Evolutionary conservation across 2,797 vertebrate species (phyloP), one percentile per base, ranked within the genome.

Genomic region (Merluccius polli): DNA sequence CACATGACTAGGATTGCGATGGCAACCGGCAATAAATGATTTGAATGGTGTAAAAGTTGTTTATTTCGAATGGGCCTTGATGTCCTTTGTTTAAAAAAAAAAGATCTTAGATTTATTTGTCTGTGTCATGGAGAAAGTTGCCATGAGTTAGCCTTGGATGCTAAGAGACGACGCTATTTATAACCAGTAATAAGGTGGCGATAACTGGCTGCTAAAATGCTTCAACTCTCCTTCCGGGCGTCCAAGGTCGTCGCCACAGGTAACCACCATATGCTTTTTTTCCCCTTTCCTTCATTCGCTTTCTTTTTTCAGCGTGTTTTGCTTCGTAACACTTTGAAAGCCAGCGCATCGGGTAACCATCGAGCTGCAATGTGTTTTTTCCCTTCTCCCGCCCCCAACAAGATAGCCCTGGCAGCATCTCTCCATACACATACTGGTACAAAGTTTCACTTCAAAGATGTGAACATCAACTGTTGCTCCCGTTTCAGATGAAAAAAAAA

Each of bases 401-500:
- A 84, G 80, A 70, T 59, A 79, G 78, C 33, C 73, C 75, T 84
- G 82, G 83, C 83, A 82, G 78, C 68, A 71, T 67, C 84, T 85
- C 80, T 84, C 79, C 81, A 80, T 81, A 76, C 78, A 3, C 80
- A 79, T 76, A 77, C 82, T 81, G 83, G 86, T 85, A 82, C 79
- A 87, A 83, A 88, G 68, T 81, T 44, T 30, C 29, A n/a, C 84
- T 85, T 85, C 82, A 76, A 65, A n/a, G n/a, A n/a, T 70, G 41
- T 35, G 44, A 73, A 35, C 13, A 48, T 48, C 2, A 48, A 48
- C 15, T 2, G 41, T 16, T 48, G 41, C 15, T 48, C 36, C 24
- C 63, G 72, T 81, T 83, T 74, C 21, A 78, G 63, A 68, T 80
- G 83, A 83, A 84, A 79, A 80, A 33, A 29, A 79, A 76, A 76